These are phyloP conservation scores for Etheostoma cragini DNA, from an alignment of 2,113 vertebrate genomes.

Conservation along the genomic window DNA sequence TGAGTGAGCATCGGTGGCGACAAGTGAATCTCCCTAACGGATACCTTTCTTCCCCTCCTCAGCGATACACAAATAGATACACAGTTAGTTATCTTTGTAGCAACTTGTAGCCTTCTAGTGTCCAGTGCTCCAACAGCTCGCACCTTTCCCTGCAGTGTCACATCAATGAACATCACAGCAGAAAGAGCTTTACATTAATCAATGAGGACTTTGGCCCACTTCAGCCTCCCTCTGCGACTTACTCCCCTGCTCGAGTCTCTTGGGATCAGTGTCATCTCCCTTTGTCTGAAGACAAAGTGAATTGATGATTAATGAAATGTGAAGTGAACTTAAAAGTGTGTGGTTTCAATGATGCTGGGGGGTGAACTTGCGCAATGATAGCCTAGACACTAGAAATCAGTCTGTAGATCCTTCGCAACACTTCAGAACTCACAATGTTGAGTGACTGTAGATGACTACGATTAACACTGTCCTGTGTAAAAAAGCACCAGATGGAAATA, in stretches of 20 bases:
- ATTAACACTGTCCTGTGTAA: not conserved
- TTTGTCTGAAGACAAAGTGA: conserved; percentile 9
- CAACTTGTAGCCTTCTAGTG: not conserved
- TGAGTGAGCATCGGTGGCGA: conserved; percentile 12
- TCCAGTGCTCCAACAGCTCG: conserved; percentile 25
- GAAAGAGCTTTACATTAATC: conserved; percentile 69
- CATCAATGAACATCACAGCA: conserved; percentile 61
- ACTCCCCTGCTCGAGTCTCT: conserved; percentile 10
- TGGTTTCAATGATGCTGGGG: conserved; percentile 8
- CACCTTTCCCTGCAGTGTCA: conserved; percentile 51
- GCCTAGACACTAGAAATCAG: not conserved
- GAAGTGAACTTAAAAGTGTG: not conserved
- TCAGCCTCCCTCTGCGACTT: conserved; percentile 11
- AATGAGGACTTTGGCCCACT: conserved; percentile 53
- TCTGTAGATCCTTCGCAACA: not conserved
- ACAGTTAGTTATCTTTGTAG: conserved; percentile 8
- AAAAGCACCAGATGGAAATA: not conserved
- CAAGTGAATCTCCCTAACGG: not conserved
- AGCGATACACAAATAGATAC: not conserved
- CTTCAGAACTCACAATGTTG: not conserved
- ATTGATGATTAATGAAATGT: conserved; percentile 5
- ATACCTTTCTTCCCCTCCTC: not conserved
- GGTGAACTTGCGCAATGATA: conserved; percentile 2
- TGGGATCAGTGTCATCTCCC: conserved; percentile 11
- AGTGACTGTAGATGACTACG: not conserved